Base-by-base conservation (phyloP, 2,888 invertebrate genomes). In the Lordiphosa fenestrarum region DNA sequence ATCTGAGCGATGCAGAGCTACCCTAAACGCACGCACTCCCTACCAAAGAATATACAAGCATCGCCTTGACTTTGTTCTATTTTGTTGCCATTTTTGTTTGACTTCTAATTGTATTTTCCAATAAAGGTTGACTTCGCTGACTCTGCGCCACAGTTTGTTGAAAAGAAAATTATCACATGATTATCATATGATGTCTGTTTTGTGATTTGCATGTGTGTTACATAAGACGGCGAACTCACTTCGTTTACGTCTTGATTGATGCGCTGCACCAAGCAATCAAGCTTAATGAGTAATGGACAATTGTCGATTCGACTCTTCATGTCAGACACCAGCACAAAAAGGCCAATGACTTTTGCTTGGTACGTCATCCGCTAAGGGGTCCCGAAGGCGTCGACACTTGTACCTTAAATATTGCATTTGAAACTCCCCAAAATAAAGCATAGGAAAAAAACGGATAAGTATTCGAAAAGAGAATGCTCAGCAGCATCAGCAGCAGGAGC, bases 91-190 rank as follows among this genome's bases (percentile, higher is more conserved):
- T 19, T 19, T 19, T 56, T 39, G 44, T 40, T 47, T 60, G 38
- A 40, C 59, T 63, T 81, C 59, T 73, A 81, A 81, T 84, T 84
- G 65, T 62, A 62, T 56, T 70, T 53, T 53, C 51, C 71, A 76
- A 81, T 66, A 73, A 56, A 42, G 48, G 35, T 35, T 46, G 56
- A 37, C 23, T 7, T 6, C 30, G 40, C 42, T 80, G 84, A 76
- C 39, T 83, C 71, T 73, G 62, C 47, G 41, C 5, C 13, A 12
- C 53, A 53, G 53, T 56, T 54, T 30, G 10, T 3, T 41, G 41
- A 53, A 46, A 49, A 46, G 23, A 57, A 53, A 55, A 83, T 73
- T 76, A 71, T 76, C 85, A 76, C 84, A 80, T 80, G 77, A 80
- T 80, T 69, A 85, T 67, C 77, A 83, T 75, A 67, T 76, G 73